Evolutionary conservation across 1,140 invertebrate genomes (phyloP).

Genomic region (Hestina assimilis): DNA sequence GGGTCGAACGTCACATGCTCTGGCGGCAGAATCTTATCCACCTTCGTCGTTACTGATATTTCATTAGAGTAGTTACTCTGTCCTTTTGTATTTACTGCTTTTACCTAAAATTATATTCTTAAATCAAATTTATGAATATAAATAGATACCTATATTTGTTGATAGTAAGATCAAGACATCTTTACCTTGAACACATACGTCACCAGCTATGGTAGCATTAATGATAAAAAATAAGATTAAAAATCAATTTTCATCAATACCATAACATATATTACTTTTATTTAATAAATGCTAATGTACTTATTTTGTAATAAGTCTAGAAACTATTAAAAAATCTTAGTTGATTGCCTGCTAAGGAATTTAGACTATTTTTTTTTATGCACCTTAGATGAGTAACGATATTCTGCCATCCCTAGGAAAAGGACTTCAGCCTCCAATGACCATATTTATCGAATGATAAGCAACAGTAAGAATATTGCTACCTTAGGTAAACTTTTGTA

Average conservation of each 20-base stretch:
- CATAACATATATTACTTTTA: no score
- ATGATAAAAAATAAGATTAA: constrained; percentile 43
- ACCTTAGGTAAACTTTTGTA: no score
- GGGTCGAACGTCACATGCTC: constrained; percentile 90
- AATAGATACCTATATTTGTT: background rate
- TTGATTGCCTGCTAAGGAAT: no score
- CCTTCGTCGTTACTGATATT: constrained; percentile 86
- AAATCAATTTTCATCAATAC: no score
- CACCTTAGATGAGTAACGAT: no score
- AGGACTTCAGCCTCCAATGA: no score
- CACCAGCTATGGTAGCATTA: constrained; percentile 76
- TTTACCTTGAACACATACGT: constrained; percentile 78
- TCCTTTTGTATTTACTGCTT: constrained; percentile 91
- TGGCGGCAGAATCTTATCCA: constrained; percentile 90
- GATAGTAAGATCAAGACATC: background rate
- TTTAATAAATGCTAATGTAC: no score
- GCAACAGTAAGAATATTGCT: no score
- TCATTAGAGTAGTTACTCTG: constrained; percentile 91
- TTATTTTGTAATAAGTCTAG: no score
- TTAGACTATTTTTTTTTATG: background rate
- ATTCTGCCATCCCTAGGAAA: no score
- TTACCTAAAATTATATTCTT: constrained; percentile 79
- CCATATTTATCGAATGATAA: no score
- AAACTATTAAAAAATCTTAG: no score
- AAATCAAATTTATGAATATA: constrained; percentile 9